Evolutionary conservation across 1,140 invertebrate genomes (phyloP).

Genomic region (Lepidurus arcticus): DNA sequence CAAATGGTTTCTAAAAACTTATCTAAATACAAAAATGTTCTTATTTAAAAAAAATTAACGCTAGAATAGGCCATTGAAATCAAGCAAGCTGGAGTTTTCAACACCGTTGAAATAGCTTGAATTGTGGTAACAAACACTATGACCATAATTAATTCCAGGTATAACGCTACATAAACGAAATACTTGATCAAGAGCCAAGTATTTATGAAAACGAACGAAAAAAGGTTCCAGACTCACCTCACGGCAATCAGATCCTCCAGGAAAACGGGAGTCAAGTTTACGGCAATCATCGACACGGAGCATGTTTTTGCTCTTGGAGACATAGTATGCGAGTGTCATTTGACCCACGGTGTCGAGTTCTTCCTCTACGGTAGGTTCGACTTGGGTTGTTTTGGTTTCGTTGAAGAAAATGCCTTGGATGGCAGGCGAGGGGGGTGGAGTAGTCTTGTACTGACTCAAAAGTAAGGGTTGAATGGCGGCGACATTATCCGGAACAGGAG

Average conservation of each 20-base stretch:
- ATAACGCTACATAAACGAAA: no score
- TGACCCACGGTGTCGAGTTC: conserved; percentile 1
- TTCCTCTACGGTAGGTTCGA: neutral
- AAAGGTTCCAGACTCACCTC: conserved; percentile 30
- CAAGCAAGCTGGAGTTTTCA: no score
- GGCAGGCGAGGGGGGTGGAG: neutral
- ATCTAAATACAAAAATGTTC: neutral
- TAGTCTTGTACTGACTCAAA: neutral
- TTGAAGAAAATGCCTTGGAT: neutral
- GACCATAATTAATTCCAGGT: no score
- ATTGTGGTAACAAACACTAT: no score
- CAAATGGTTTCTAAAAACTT: neutral
- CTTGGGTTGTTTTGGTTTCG: neutral
- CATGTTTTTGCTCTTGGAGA: conserved; percentile 48
- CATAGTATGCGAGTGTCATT: conserved; percentile 48
- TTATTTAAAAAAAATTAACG: no score
- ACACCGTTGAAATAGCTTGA: no score
- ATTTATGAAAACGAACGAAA: neutral
- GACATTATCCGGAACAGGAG: neutral
- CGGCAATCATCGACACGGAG: conserved; percentile 42
- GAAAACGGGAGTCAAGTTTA: conserved; percentile 47
- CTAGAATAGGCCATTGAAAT: no score
- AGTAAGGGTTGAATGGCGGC: neutral
- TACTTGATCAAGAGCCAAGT: no score
- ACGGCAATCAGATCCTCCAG: conserved; percentile 44